phyloP scores from a whole-genome alignment of 2,113 vertebrate species.

The Cercopithecus mona region DNA sequence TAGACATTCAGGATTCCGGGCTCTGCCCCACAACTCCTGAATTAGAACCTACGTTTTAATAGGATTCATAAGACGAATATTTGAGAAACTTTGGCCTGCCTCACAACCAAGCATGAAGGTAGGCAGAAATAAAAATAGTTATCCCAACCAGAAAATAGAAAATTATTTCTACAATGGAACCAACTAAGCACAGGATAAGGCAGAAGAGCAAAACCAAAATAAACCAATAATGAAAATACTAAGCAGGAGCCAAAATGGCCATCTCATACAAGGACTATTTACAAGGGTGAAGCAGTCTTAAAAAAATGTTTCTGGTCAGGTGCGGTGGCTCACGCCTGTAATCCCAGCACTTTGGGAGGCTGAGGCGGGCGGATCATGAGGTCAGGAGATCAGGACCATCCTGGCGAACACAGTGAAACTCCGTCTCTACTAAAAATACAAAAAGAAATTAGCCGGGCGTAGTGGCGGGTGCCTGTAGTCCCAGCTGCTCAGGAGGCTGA shows the following conservation, averaged over 20 bases:
- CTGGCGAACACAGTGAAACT: too few relatives aligned
- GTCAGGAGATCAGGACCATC: too few relatives aligned
- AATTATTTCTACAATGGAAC: not conserved
- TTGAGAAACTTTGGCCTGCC: not conserved
- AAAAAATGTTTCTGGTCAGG: not conserved
- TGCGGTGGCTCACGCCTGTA: too few relatives aligned
- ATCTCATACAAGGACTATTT: not conserved
- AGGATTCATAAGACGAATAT: not conserved
- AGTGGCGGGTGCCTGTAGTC: too few relatives aligned
- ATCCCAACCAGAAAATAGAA: not conserved
- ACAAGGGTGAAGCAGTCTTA: not conserved
- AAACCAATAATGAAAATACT: not conserved
- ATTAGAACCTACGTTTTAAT: not conserved
- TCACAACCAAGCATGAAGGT: not conserved
- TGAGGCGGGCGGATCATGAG: too few relatives aligned
- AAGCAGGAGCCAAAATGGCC: not conserved
- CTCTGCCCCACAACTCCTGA: not conserved
- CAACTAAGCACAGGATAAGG: not conserved
- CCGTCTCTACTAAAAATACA: too few relatives aligned
- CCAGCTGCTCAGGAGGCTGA: too few relatives aligned
- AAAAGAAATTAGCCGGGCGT: too few relatives aligned
- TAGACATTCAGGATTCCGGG: not conserved
- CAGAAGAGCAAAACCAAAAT: not conserved
- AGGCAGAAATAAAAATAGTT: not conserved
- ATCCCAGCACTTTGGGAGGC: too few relatives aligned